These are phyloP conservation scores for Dendrocopos noguchii DNA, from an alignment of 2,113 vertebrate species.

Conservation along the genomic window DNA sequence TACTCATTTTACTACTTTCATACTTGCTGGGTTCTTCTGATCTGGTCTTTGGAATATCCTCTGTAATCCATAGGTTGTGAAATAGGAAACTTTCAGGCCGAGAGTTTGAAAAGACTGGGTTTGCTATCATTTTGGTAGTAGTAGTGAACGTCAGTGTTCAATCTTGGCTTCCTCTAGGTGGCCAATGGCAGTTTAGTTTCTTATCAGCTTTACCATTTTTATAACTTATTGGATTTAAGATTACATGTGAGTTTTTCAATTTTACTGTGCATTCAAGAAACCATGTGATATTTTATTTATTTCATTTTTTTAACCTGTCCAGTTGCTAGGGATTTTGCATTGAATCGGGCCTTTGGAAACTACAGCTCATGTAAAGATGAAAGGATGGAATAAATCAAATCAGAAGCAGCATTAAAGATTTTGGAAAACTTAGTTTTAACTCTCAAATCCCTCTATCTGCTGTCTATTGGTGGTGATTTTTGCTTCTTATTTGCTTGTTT, in stretches of 20 bases:
- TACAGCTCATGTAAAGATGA: not conserved
- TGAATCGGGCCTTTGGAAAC: not conserved
- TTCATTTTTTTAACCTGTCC: not conserved
- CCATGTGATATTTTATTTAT: not conserved
- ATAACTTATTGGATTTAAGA: slow-evolving; percentile 46
- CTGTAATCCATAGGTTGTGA: not conserved
- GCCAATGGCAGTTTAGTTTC: slow-evolving; percentile 17
- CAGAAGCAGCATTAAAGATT: not conserved
- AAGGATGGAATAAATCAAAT: not conserved
- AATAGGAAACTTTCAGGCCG: not conserved
- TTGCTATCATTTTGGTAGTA: not conserved
- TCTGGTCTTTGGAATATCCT: not conserved
- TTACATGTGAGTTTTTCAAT: slow-evolving; percentile 43
- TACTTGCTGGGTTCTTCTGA: not conserved
- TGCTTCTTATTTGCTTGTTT: not conserved
- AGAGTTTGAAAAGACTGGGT: not conserved
- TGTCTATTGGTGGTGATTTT: not conserved
- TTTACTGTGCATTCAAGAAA: slow-evolving; percentile 16
- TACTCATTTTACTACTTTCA: not conserved
- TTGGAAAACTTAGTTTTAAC: not conserved
- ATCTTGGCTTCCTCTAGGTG: slow-evolving; percentile 3
- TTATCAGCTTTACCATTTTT: slow-evolving; percentile 54
- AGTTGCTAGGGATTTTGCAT: not conserved
- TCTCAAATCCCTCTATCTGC: not conserved
- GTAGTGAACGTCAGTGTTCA: not conserved